These are phyloP conservation scores for Odontocerum albicorne DNA, from an alignment of 2,888 invertebrate genomes.

Conservation along the genomic window DNA sequence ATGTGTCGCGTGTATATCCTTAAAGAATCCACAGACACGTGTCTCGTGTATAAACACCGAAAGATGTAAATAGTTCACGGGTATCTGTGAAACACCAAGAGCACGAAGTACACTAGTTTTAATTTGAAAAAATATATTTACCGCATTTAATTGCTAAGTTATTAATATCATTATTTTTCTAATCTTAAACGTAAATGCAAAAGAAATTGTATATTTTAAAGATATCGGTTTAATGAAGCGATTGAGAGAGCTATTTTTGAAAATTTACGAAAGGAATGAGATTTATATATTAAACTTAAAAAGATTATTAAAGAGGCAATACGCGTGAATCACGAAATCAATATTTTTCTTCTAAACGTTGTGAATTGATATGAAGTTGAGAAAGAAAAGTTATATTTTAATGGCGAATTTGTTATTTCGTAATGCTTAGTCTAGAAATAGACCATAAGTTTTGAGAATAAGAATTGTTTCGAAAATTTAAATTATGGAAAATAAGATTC, in stretches of 20 bases:
- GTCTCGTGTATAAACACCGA: too few relatives aligned
- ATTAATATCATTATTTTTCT: slow-evolving; percentile 37
- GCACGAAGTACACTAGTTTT: slow-evolving; percentile 32
- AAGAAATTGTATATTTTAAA: slow-evolving; percentile 51
- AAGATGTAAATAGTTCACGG: too few relatives aligned
- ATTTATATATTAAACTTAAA: slow-evolving; percentile 16
- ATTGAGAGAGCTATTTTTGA: slow-evolving; percentile 20
- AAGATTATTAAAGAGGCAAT: too few relatives aligned
- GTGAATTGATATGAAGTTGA: slow-evolving; percentile 21
- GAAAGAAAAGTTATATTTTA: slow-evolving; percentile 25
- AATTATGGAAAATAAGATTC: slow-evolving; percentile 20
- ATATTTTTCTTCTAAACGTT: slow-evolving; percentile 32
- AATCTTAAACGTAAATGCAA: slow-evolving; percentile 49
- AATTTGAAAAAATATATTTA: slow-evolving; percentile 14
- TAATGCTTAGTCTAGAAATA: slow-evolving; percentile 31
- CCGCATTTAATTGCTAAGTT: slow-evolving; percentile 7
- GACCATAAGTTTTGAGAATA: slow-evolving; percentile 24
- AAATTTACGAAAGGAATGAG: slow-evolving; percentile 11
- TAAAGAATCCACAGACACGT: too few relatives aligned
- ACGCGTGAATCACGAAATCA: slow-evolving; percentile 17
- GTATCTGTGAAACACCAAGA: slow-evolving; percentile 15
- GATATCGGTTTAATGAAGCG: slow-evolving; percentile 39
- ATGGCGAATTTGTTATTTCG: slow-evolving; percentile 32
- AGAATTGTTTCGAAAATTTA: slow-evolving; percentile 33
- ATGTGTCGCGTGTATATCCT: too few relatives aligned